Conservation (phyloP, 2,797 vertebrate genomes). For the Helarctos malayanus region DNA sequence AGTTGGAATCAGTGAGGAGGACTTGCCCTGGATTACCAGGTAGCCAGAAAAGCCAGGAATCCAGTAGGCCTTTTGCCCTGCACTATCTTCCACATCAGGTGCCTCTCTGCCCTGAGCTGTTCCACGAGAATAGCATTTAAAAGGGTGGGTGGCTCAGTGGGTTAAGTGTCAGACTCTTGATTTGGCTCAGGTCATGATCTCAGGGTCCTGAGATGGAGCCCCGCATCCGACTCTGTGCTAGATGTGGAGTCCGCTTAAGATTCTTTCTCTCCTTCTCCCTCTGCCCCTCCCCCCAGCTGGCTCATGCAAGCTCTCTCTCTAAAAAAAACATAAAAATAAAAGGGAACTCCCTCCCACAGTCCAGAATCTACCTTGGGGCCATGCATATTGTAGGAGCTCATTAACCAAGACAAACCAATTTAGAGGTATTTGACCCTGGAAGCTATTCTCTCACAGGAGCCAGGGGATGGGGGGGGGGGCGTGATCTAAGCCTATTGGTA, state of each 20-base stretch:
- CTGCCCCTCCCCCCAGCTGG: not conserved
- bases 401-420: not conserved
- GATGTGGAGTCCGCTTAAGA: too few species aligned
- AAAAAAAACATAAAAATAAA: not conserved
- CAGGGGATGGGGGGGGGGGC: too few species aligned
- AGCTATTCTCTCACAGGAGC: not conserved
- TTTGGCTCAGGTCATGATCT: not conserved
- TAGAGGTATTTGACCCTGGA: not conserved
- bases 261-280: not conserved
- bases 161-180: not conserved
- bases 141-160: not conserved
- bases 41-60: not conserved
- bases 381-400: not conserved
- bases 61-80: not conserved
- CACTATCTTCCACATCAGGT: too few species aligned
- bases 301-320: too few species aligned
- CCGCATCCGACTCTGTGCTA: fast-evolving
- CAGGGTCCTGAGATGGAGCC: not conserved
- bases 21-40: not conserved
- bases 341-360: not conserved
- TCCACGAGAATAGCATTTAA: not conserved
- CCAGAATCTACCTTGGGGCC: not conserved
- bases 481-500: not conserved
- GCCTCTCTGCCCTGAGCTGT: not conserved
- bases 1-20: not conserved